Conservation (phyloP, 2,888 invertebrate species). For the Ptycholaimellus sp. region DNA sequence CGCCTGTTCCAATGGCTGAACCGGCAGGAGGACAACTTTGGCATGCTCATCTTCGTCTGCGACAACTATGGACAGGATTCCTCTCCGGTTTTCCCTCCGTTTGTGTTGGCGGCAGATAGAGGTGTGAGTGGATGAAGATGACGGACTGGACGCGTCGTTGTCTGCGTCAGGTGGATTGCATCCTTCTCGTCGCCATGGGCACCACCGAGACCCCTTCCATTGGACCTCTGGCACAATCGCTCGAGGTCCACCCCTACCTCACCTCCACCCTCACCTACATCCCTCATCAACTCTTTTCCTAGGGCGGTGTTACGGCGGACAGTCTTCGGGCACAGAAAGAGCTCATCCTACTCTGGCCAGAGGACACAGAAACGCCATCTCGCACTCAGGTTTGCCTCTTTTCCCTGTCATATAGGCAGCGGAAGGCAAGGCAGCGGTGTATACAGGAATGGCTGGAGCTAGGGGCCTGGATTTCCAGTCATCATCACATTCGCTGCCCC, state of each 20-base stretch:
- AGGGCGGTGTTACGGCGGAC: too few species aligned
- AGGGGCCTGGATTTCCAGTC: slow-evolving; percentile 81
- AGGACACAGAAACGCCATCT: slow-evolving; percentile 41
- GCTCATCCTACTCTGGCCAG: slow-evolving; percentile 57
- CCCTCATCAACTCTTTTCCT: too few species aligned
- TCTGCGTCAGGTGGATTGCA: slow-evolving; percentile 80
- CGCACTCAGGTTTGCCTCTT: slow-evolving; percentile 7
- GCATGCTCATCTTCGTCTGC: slow-evolving; percentile 84
- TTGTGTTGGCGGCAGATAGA: too few species aligned
- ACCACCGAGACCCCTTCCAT: slow-evolving; percentile 57
- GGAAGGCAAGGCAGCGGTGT: too few species aligned
- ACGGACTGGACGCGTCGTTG: slow-evolving; percentile 91
- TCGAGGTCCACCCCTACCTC: too few species aligned
- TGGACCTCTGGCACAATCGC: too few species aligned
- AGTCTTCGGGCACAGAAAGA: slow-evolving; percentile 92
- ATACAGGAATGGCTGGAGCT: slow-evolving; percentile 88
- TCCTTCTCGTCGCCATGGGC: slow-evolving; percentile 76
- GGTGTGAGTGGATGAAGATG: too few species aligned
- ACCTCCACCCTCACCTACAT: too few species aligned
- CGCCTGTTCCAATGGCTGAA: slow-evolving; percentile 83
- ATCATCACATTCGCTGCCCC: slow-evolving; percentile 83
- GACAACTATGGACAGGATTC: too few species aligned
- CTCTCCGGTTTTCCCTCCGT: too few species aligned
- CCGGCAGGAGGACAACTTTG: slow-evolving; percentile 86
- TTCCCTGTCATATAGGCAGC: not conserved